A percentile compares a stretch with the other conserved stretches of the same genome.
Conservation (phyloP, 2,113 vertebrate genomes). For the Hippocampus zosterae region DNA sequence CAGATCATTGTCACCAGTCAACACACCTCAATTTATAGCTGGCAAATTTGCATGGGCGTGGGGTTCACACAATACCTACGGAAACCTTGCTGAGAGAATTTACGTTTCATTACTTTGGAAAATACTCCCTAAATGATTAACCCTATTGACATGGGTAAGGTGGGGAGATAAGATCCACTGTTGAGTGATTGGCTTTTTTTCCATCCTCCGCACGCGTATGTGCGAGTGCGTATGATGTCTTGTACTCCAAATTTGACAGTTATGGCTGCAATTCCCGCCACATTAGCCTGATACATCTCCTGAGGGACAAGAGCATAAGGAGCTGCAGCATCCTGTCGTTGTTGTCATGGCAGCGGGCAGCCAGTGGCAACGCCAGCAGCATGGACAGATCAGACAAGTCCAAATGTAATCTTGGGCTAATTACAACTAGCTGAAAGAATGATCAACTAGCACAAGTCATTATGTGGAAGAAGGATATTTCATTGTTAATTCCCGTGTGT, state of each 20-base stretch:
- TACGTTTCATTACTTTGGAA: conserved; percentile 8
- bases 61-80: neutral
- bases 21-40: neutral
- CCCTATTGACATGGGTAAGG: conserved; percentile 10
- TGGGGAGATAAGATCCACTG: conserved; percentile 1
- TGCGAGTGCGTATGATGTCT: neutral
- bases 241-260: conserved; percentile 45
- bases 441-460: conserved; percentile 20
- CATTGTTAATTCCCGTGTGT: conserved; percentile 21
- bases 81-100: conserved; percentile 8
- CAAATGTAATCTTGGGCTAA: conserved; percentile 44
- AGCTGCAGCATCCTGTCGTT: conserved; percentile 55
- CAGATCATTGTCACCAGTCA: conserved; percentile 11
- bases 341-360: conserved; percentile 68
- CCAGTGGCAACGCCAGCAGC: conserved; percentile 45
- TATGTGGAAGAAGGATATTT: conserved; percentile 9
- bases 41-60: neutral
- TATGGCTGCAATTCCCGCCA: conserved; percentile 66
- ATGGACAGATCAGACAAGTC: conserved; percentile 54
- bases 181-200: neutral
- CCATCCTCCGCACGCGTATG: conserved; percentile 6
- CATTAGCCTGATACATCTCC: conserved; percentile 68
- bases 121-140: neutral
- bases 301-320: conserved; percentile 44
- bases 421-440: conserved; percentile 25